Evolutionary conservation across 2,113 vertebrate species (phyloP), one percentile per base, ranked within the genome.

Genomic region (Gallinago media): DNA sequence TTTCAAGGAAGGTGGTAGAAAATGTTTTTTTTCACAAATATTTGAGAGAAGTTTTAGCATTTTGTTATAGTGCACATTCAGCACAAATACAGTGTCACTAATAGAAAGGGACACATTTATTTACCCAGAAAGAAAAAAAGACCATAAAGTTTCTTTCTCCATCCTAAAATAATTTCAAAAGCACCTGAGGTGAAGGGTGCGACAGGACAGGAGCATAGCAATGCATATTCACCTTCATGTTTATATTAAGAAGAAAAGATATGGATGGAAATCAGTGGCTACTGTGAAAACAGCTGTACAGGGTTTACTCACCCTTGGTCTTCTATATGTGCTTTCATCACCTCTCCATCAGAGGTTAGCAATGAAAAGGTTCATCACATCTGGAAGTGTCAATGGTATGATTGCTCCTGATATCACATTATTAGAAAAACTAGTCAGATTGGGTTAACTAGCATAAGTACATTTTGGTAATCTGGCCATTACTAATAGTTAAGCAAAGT

Each of bases 1-100:
- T 31, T 31, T 50, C 5, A 27, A 44, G 14, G 11, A 19, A 72
- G 3, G 14, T 61, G 18, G 16, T 36, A 19, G 36, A 40, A 85
- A 76, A 9, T 13, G 12, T 26, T 15, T 8, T 15, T 8, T 79
- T 4, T 7, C 1, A 2, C 3, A 20, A 70, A 56, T 2, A 34
- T 75, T 78, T 55, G 61, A 6, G 16, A 36, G 6, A 68, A 29
- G 3, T 36, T 25, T 44, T 63, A 44, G 4, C 31, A 31, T 68
- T 61, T 85, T 49, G 44, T 59, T 80, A 13, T 11, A 49, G 5
- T 38, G 10, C 8, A 18, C 32, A 14, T 74, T n/a, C 38, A 88
- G 5, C 27, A 15, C 15, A n/a, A 26, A n/a, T 65, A 68, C 52
- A 49, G 7, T 18, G 29, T 25, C 2, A 20, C 1, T 80, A 21